Conservation (phyloP, 2,888 invertebrate species). For the Cryptocheilus praepositus region DNA sequence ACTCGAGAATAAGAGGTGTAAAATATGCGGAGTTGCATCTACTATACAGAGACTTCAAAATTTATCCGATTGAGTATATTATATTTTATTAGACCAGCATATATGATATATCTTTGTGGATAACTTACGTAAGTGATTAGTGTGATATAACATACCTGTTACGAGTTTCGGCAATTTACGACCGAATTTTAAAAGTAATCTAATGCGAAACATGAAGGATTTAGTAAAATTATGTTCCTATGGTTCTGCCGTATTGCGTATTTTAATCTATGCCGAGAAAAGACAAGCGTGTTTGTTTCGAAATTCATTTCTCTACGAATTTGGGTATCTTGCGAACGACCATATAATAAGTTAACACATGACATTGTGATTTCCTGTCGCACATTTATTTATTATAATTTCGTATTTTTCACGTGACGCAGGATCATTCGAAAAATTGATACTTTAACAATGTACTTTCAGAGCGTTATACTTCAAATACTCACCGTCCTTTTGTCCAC, state of each 20-base stretch:
- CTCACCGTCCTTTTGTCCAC: slow-evolving; percentile 38
- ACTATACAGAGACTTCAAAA: slow-evolving; percentile 35
- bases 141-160: slow-evolving; percentile 24
- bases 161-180: slow-evolving; percentile 29
- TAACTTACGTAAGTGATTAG: slow-evolving; percentile 29
- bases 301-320: too few species aligned
- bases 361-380: not conserved
- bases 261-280: slow-evolving; percentile 29
- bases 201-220: slow-evolving; percentile 17
- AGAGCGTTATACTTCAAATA: slow-evolving; percentile 33
- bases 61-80: slow-evolving; percentile 30
- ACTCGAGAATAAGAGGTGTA: slow-evolving; percentile 23
- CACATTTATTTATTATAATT: slow-evolving; percentile 9
- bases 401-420: slow-evolving; percentile 18
- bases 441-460: slow-evolving; percentile 35
- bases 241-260: slow-evolving; percentile 22
- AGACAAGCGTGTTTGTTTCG: not conserved
- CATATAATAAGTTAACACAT: not conserved
- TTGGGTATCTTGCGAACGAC: too few species aligned
- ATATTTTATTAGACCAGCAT: slow-evolving; percentile 31
- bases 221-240: slow-evolving; percentile 47
- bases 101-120: slow-evolving; percentile 33
- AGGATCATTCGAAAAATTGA: slow-evolving; percentile 25
- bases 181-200: slow-evolving; percentile 14
- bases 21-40: slow-evolving; percentile 22